Evolutionary conservation across 2,888 invertebrate genomes (phyloP).

Genomic region (Sturmia bella): DNA sequence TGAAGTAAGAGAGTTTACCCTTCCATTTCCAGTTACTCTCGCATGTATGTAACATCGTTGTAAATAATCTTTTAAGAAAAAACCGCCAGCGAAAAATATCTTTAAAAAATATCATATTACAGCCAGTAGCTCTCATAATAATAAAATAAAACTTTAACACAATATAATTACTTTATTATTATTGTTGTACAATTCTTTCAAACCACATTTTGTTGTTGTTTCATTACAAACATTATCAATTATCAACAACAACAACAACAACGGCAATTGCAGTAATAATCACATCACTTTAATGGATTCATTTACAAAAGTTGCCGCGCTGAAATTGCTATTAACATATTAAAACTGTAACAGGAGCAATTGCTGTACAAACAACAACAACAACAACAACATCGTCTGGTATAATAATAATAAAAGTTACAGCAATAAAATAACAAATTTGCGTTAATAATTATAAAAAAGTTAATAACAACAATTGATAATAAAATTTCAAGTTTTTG

Average conservation of each 20-base stretch:
- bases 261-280: not conserved
- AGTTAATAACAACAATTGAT: not conserved
- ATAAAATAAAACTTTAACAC: slow-evolving; percentile 12
- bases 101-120: slow-evolving; percentile 26
- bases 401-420: slow-evolving; percentile 44
- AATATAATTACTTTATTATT: not conserved
- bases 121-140: not conserved
- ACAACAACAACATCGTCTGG: slow-evolving; percentile 10
- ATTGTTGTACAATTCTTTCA: slow-evolving; percentile 5
- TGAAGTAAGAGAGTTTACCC: no score
- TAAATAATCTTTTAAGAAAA: no score
- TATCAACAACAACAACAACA: slow-evolving; percentile 11
- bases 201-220: slow-evolving; percentile 37
- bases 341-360: slow-evolving; percentile 36
- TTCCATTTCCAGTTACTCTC: no score
- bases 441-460: not conserved
- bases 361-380: slow-evolving; percentile 35
- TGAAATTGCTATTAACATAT: slow-evolving; percentile 17
- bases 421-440: slow-evolving; percentile 13
- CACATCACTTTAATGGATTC: slow-evolving; percentile 11
- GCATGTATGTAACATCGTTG: no score
- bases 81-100: no score
- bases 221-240: slow-evolving; percentile 37
- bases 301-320: slow-evolving; percentile 17
- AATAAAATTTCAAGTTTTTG: no score